Evolutionary conservation across 2,113 vertebrate genomes (phyloP), one percentile per base, ranked within the genome.

Genomic region (Ictalurus furcatus): DNA sequence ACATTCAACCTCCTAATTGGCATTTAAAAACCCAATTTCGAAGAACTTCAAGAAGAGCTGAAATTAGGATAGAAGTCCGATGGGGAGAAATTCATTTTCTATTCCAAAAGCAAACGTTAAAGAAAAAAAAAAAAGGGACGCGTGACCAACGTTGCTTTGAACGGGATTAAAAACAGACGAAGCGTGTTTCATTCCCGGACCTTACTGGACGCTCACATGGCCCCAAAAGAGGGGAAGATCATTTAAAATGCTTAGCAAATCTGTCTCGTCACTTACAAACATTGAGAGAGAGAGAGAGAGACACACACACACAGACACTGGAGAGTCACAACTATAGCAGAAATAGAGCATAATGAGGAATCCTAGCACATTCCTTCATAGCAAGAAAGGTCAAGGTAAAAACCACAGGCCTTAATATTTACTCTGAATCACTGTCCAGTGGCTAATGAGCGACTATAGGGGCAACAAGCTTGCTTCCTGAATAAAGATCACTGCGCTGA

Each of bases 1-100:
- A 97, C 97, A 99, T 98, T 99, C 98, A 99, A 98, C 97, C 97
- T 97, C 97, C 97, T 99, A 99, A 99, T 99, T 99, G 98, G 98
- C 97, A 99, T 99, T 99, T 99, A 99, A 99, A 71, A 99, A 98
- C 96, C 96, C 97, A 97, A 99, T 99, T 99, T 99, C 97, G 97
- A 98, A 96, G 96, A 99, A 98, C 97, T 98, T 99, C 97, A 98
- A 99, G 97, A 98, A 97, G 95, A 67, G 89, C 95, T 96, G 97
- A 97, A 96, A 97, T 95, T 95, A 94, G 94, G 96, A 96, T 93
- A 94, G 96, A 92, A 94, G 94, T 93, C 92, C 92, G 93, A 94
- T 95, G 90, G 94, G 95, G 90, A 54, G 93, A 95, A 86, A 91
- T 91, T 88, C 84, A 91, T 91, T 92, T 91, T 88, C 65, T 85